These are phyloP conservation scores for Popillia japonica DNA, from an alignment of 1,140 invertebrate species.

Conservation along the genomic window DNA sequence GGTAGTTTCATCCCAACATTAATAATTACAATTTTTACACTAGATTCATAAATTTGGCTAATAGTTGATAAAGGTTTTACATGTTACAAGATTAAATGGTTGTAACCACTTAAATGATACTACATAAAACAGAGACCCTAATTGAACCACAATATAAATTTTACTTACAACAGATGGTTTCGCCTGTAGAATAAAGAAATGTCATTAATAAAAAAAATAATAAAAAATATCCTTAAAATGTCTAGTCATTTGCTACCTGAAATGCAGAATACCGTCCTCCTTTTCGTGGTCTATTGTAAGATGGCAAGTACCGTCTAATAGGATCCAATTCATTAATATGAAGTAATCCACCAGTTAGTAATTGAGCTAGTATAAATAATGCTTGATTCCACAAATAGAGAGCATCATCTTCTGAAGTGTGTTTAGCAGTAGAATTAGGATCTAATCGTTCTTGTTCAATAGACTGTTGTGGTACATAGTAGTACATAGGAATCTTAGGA, in stretches of 20 bases:
- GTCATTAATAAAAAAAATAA: conserved; percentile 37
- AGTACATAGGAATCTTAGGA: conserved; percentile 86
- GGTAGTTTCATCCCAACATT: too few species aligned
- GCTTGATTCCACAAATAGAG: conserved; percentile 91
- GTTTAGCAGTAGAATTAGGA: conserved; percentile 74
- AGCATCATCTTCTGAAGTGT: conserved; percentile 70
- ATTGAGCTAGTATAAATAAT: conserved; percentile 91
- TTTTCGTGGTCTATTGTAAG: conserved; percentile 90
- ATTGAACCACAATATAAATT: conserved; percentile 27
- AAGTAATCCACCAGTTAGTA: conserved; percentile 87
- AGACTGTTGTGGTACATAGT: conserved; percentile 85
- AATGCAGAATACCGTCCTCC: conserved; percentile 95
- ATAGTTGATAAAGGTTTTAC: too few species aligned
- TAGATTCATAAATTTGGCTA: too few species aligned
- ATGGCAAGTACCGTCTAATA: conserved; percentile 93
- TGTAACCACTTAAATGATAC: not conserved
- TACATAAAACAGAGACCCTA: not conserved
- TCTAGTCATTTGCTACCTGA: conserved; percentile 73
- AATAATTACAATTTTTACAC: too few species aligned
- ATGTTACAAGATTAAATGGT: not conserved
- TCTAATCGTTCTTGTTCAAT: conserved; percentile 78
- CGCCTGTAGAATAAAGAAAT: conserved; percentile 65
- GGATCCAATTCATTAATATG: conserved; percentile 97
- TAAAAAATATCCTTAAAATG: conserved; percentile 41
- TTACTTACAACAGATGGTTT: conserved; percentile 80